These are phyloP conservation scores for Cerastis leucographa DNA, from an alignment of 2,888 invertebrate genomes.

Conservation along the genomic window DNA sequence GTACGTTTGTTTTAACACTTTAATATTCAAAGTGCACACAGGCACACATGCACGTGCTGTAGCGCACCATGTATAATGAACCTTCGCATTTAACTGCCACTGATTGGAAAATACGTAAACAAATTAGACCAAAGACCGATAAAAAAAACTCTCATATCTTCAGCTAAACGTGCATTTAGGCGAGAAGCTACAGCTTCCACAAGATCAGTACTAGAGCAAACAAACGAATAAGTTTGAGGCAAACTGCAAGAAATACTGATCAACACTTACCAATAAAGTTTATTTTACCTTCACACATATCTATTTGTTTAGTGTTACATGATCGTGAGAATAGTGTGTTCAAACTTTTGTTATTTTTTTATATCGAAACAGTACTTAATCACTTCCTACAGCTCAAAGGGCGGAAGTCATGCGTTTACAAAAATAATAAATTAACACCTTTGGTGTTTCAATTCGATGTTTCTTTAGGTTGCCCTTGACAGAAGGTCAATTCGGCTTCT, in stretches of 20 bases:
- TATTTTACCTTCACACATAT: conserved; percentile 78
- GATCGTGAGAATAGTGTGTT: conserved; percentile 84
- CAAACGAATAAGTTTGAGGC: conserved; percentile 63
- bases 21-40: conserved; percentile 73
- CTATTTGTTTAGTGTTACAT: conserved; percentile 79
- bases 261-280: conserved; percentile 62
- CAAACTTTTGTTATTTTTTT: conserved; percentile 85
- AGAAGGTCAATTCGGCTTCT: conserved; percentile 84
- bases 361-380: conserved; percentile 85
- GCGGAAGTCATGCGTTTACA: conserved; percentile 88
- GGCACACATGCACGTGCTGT: conserved; percentile 65
- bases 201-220: conserved; percentile 61
- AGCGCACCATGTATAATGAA: conserved; percentile 72
- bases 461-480: conserved; percentile 82
- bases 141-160: conserved; percentile 32
- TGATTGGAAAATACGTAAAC: conserved; percentile 78
- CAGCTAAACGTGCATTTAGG: conserved; percentile 48
- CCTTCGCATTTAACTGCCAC: conserved; percentile 78
- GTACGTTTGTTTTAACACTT: conserved; percentile 87
- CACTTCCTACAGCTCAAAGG: conserved; percentile 89
- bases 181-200: conserved; percentile 60
- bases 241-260: conserved; percentile 63
- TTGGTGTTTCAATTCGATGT: conserved; percentile 82
- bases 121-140: conserved; percentile 67
- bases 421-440: conserved; percentile 87